Conservation (phyloP, 2,888 invertebrate genomes). For the Argyresthia albistria region DNA sequence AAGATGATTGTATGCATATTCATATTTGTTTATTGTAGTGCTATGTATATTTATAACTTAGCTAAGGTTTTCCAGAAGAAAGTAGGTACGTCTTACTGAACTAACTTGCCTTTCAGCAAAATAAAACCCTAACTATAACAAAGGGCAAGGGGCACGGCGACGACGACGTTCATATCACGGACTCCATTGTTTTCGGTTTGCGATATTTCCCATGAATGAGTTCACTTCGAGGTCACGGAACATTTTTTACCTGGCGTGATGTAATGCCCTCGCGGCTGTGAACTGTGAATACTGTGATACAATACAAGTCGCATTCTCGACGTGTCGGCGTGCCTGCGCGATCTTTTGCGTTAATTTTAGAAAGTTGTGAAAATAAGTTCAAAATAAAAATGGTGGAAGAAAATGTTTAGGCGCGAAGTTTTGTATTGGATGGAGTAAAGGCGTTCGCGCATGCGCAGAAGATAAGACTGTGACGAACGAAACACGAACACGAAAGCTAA, state of each 20-base stretch:
- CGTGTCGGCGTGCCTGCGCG: neutral
- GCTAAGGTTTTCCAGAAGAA: too few species aligned
- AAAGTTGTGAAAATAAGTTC: conserved; percentile 2
- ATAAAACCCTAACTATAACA: too few species aligned
- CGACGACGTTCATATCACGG: neutral
- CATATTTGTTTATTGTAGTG: too few species aligned
- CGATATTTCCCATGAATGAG: conserved; percentile 60
- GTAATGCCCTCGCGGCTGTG: conserved; percentile 37
- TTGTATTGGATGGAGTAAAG: conserved; percentile 12
- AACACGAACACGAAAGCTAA: conserved; percentile 23
- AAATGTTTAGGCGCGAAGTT: conserved; percentile 23
- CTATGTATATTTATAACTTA: too few species aligned
- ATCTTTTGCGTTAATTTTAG: too few species aligned
- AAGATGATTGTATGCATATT: too few species aligned
- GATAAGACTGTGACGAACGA: conserved; percentile 20
- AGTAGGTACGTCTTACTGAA: too few species aligned
- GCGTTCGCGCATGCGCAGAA: conserved; percentile 32
- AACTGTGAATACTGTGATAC: conserved; percentile 19
- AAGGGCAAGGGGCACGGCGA: conserved; percentile 15
- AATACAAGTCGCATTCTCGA: conserved; percentile 23
- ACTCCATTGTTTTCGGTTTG: conserved; percentile 44
- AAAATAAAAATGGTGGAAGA: neutral
- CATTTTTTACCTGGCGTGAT: conserved; percentile 55
- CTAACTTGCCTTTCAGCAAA: neutral
- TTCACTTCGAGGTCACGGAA: conserved; percentile 49